Evolutionary conservation across 2,888 invertebrate species (phyloP), one percentile per base, ranked within the genome.

Genomic region (Limnephilus lunatus): DNA sequence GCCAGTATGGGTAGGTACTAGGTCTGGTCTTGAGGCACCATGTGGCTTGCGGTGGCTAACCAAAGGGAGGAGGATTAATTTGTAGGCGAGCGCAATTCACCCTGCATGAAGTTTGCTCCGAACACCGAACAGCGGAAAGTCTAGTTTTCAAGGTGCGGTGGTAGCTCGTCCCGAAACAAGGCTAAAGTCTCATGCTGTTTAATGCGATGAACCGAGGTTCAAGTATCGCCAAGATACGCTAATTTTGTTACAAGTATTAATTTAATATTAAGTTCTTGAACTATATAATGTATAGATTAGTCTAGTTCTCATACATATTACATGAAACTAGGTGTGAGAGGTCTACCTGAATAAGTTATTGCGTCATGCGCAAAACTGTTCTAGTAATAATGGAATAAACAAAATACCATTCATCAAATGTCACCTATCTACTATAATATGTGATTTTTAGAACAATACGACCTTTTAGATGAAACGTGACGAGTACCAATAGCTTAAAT

Each of bases 121-220:
- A 32, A 83, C 83, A 2, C 83, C 19, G 83, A 68, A 86, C 15
- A 44, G 86, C 86, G 48, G 30, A 30, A 44, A 86, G 44, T 32
- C 86, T 86, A 48, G 44, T 48, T 86, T 86, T 44, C 86, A n/a
- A 48, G 25, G 3, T 30, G 48, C 30, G 86, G 86, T 44, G 14
- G 44, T 44, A 44, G 30, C 86, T 44, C 19, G 25, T 68, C 53
- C 53, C 19, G 68, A 68, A 68, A 68, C 68, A 68, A 68, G 68
- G 68, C 68, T 68, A 9, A 68, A 68, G 68, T 68, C 68, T 68
- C 19, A 9, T 25, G 25, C 68, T 68, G 9, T 68, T 68, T 68
- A 35, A 35, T 35, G 25, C 83, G 83, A 39, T 83, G 83, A 4
- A 9, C 83, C 83, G 35, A 25, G 32, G 68, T 68, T 68, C 68